phyloP scores from a whole-genome alignment of 1,140 invertebrate species.

The Drosophila albomicans region DNA sequence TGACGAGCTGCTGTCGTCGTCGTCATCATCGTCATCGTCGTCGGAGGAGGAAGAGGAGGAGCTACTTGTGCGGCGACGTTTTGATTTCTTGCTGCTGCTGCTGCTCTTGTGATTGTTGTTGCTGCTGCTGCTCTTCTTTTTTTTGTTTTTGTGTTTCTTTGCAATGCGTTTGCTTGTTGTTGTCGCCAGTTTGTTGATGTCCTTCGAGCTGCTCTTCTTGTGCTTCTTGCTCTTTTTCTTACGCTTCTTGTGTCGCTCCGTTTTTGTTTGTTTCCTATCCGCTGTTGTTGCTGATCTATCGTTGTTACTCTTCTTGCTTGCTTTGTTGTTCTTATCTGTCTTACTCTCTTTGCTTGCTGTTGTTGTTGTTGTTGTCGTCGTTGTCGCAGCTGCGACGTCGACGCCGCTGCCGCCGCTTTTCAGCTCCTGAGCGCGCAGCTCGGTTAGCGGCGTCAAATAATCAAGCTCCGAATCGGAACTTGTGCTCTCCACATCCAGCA shows the following conservation, averaged over 20 bases:
- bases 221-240: slow-evolving; percentile 67
- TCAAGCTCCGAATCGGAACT: slow-evolving; percentile 95
- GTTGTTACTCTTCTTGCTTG: slow-evolving; percentile 12
- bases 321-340: slow-evolving; percentile 36
- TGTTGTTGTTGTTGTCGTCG: slow-evolving; percentile 25
- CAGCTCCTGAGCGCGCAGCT: slow-evolving; percentile 91
- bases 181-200: slow-evolving; percentile 19
- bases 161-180: slow-evolving; percentile 35
- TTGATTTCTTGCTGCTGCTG: slow-evolving; percentile 61
- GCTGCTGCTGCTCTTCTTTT: not conserved
- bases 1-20: slow-evolving; percentile 33
- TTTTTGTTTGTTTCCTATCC: slow-evolving; percentile 55
- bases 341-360: slow-evolving; percentile 32
- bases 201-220: slow-evolving; percentile 42
- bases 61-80: slow-evolving; percentile 56
- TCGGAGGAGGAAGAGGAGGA: slow-evolving; percentile 12
- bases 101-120: not conserved
- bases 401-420: slow-evolving; percentile 86
- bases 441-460: slow-evolving; percentile 92
- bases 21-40: no score
- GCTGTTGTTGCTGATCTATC: slow-evolving; percentile 36
- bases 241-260: slow-evolving; percentile 68
- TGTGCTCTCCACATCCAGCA: slow-evolving; percentile 97
- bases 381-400: slow-evolving; percentile 17
- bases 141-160: slow-evolving; percentile 24